Base-by-base conservation (phyloP, 2,797 vertebrate genomes). In the Tamandua tetradactyla region DNA sequence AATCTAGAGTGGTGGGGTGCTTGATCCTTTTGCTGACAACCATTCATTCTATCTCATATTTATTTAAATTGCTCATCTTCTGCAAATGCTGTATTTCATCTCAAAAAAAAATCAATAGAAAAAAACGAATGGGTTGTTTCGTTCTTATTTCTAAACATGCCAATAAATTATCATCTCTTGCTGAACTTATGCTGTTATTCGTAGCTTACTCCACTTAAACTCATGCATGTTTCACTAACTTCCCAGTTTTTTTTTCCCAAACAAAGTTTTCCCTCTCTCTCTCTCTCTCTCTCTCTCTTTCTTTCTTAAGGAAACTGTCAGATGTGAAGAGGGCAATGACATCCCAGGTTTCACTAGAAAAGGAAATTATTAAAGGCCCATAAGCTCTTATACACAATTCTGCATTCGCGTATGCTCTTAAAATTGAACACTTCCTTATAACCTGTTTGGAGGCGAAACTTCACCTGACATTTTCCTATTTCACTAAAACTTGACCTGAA, bases 91-190 rank as follows among this genome's bases (percentile, higher is more conserved):
- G 3, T 7, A 47, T 76, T 91, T 84, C 20, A 42, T 17, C 75
- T 90, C 75, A 55, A 37, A 74, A 76, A 93, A 47, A 80, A 93
- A 30, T 96, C 74, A 92, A 78, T 20, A 92, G 32, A 62, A 71
- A 92, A 96, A 89, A 93, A 89, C 47, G 27, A 91, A 92, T 32
- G 49, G 64, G 62, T 61, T n/a, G 3, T 86, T 91, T 40, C 85
- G 94, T 62, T 25, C 52, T 69, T 20, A 64, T 35, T 92, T 95
- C 87, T 69, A 88, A 11, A 0, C 10, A 30, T 0, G 79, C 89
- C 61, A 93, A 75, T 42, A 96, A 97, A 71, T 62, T 7, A 69
- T 17, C 44, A 7, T 0, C 47, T 61, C 61, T 80, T 40, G 32
- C 20, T 10, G 27, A 44, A 57, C 6, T 47, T 32, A 83, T 86